Conservation (phyloP, 2,113 vertebrate species). For the Irena cyanogastra region DNA sequence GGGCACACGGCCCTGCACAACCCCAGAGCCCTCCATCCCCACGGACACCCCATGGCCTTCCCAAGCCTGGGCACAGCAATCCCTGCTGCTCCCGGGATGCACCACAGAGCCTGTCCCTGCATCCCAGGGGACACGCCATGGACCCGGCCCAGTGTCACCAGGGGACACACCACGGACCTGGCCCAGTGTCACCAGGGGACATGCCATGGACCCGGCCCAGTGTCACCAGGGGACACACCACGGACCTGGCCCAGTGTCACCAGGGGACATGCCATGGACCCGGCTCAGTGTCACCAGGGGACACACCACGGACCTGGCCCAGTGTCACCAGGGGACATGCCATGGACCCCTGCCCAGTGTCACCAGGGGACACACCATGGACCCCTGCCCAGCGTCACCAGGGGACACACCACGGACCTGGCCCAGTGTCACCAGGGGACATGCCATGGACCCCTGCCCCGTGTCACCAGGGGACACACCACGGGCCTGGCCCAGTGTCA, state of each 20-base stretch:
- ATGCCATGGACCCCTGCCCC: fast-evolving
- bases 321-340: not conserved
- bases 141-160: fast-evolving
- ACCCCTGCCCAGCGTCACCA: not conserved
- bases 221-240: fast-evolving
- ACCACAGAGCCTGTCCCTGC: not conserved
- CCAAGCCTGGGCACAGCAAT: not conserved
- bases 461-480: too few relatives aligned
- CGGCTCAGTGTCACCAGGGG: not conserved
- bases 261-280: not conserved
- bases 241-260: not conserved
- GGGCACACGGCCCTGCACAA: fast-evolving
- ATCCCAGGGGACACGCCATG: too few relatives aligned
- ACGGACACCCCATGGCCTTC: not conserved
- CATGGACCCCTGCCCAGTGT: not conserved
- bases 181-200: too few relatives aligned
- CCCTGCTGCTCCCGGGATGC: fast-evolving
- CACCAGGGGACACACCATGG: fast-evolving
- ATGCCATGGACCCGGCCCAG: not conserved
- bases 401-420: fast-evolving
- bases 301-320: fast-evolving
- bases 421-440: not conserved
- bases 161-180: too few relatives aligned
- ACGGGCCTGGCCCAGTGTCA: not conserved
- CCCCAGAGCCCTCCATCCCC: not conserved